Evolutionary conservation across 92 coral and sea anemone genomes (phyloP).

Genomic region (Galaxea fascicularis): DNA sequence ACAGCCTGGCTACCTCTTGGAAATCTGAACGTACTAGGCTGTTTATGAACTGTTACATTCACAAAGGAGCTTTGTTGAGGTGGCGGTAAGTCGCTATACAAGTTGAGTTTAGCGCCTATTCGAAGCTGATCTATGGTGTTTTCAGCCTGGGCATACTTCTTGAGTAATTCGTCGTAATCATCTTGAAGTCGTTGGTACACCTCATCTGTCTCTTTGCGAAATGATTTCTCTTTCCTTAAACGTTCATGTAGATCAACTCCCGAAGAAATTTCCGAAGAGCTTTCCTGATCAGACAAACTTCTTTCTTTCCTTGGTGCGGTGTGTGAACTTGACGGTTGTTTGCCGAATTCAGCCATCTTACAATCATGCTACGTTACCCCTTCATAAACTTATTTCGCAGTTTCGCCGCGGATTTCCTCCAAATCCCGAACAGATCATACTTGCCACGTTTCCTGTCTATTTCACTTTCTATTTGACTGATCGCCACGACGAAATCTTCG

Average conservation of each 20-base stretch:
- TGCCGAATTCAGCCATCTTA: constrained; percentile 69
- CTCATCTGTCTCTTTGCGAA: constrained; percentile 74
- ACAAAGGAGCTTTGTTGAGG: constrained; percentile 81
- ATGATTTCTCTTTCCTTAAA: constrained; percentile 49
- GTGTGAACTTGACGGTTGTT: constrained; percentile 72
- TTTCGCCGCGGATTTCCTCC: constrained; percentile 3
- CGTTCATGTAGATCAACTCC: constrained; percentile 64
- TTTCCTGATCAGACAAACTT: constrained; percentile 65
- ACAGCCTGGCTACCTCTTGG: constrained; percentile 82
- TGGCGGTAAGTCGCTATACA: constrained; percentile 94
- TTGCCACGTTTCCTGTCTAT: neutral
- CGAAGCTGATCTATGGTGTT: constrained; percentile 95
- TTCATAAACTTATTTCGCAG: neutral
- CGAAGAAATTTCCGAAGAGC: constrained; percentile 76
- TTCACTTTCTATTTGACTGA: neutral
- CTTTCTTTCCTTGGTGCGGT: constrained; percentile 63
- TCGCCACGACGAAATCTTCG: constrained; percentile 9
- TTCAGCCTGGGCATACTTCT: constrained; percentile 95
- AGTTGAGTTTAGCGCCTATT: constrained; percentile 94
- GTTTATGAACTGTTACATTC: constrained; percentile 68
- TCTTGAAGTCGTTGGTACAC: constrained; percentile 84
- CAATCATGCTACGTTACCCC: constrained; percentile 12
- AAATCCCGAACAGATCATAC: neutral
- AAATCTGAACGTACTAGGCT: constrained; percentile 77
- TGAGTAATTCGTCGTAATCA: constrained; percentile 91